A percentile compares a stretch with the other conserved stretches of the same genome.
These are phyloP conservation scores for Dromiciops gliroides DNA, from an alignment of 2,113 vertebrate species.

Conservation along the genomic window DNA sequence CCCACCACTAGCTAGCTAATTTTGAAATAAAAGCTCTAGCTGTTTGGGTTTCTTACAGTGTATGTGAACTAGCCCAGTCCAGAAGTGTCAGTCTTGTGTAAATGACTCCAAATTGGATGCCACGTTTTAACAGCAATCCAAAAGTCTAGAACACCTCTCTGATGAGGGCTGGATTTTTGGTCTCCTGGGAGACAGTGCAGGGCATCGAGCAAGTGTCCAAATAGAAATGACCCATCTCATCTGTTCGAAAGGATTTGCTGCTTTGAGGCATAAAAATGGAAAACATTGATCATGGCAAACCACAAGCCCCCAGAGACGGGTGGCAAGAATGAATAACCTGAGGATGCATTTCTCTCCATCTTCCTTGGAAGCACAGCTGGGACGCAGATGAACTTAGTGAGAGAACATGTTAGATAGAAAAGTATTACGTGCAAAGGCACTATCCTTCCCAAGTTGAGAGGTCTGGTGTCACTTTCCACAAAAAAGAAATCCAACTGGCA, in stretches of 20 bases:
- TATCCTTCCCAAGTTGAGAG: background rate
- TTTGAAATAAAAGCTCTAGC: constrained; percentile 72
- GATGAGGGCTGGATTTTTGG: background rate
- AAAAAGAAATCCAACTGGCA: background rate
- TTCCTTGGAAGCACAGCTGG: background rate
- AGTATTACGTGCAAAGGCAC: background rate
- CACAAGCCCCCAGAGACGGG: background rate
- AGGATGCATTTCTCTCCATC: background rate
- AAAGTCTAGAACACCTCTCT: background rate
- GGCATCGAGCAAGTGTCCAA: background rate
- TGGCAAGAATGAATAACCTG: background rate
- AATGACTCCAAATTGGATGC: background rate
- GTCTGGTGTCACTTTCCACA: background rate
- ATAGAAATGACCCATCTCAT: background rate
- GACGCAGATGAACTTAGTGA: background rate
- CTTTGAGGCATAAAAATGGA: background rate
- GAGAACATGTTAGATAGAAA: background rate
- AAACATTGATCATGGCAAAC: background rate
- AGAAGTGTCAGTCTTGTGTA: background rate
- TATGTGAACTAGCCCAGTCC: background rate
- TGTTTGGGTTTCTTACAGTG: constrained; percentile 27
- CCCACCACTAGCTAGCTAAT: constrained; percentile 74
- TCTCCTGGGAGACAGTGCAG: background rate
- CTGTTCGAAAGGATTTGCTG: background rate
- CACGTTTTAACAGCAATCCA: background rate